phyloP scores from a whole-genome alignment of 2,797 vertebrate species.

The Acrossocheilus fasciatus region DNA sequence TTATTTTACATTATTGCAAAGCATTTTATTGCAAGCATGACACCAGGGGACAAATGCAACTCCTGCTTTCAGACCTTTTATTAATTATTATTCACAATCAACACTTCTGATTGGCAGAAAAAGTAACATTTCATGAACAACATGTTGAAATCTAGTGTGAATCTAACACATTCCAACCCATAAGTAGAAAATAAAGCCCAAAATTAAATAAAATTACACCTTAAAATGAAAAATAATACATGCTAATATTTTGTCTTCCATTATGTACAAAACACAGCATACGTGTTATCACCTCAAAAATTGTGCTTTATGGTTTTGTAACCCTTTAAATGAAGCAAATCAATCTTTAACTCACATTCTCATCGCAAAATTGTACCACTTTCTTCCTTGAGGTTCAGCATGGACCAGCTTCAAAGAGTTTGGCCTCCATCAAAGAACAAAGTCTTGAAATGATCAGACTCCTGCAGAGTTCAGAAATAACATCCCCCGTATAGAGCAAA shows the following conservation, averaged over 20 bases:
- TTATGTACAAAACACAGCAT: not conserved
- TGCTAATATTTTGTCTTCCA: not conserved
- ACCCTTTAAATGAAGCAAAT: not conserved
- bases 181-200: not conserved
- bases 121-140: too few species aligned
- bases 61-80: not conserved
- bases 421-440: conserved; percentile 47
- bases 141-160: not conserved
- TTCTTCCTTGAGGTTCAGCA: conserved; percentile 11
- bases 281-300: not conserved
- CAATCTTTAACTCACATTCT: not conserved
- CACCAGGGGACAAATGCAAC: not conserved
- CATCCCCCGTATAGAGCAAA: conserved; percentile 55
- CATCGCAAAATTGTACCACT: not conserved
- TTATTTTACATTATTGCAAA: too few species aligned
- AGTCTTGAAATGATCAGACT: conserved; percentile 39
- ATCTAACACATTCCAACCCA: not conserved
- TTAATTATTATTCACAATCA: not conserved
- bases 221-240: not conserved
- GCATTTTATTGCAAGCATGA: not conserved
- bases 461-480: conserved; percentile 59
- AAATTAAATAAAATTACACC: not conserved
- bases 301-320: not conserved
- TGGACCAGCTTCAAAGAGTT: conserved; percentile 21
- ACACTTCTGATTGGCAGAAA: not conserved